Evolutionary conservation across 2,113 vertebrate species (phyloP), one percentile per base, ranked within the genome.

Genomic region (Lampris incognitus): DNA sequence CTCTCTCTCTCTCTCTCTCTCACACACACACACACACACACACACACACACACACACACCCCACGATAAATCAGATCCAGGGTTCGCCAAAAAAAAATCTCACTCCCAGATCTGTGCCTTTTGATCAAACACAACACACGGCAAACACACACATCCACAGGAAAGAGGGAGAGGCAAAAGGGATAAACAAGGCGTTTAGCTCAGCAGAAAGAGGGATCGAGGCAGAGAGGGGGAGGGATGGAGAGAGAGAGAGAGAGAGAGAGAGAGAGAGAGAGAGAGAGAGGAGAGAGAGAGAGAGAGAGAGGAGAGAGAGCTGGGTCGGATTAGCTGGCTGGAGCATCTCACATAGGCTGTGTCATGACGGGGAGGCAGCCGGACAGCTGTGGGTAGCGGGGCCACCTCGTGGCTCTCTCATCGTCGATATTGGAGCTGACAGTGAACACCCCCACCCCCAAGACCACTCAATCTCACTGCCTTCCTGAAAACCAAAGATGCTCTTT

Each of bases 181-280:
- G 69, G 66, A 87, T 88, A 84, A 93, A 92, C 76, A 88, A 89
- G 84, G 73, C 69, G 61, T 89, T 89, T 85, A 79, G 84, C 74
- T 84, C 62, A 79, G 80, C 79, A 85, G 84, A 82, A 71, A 79
- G 66, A 72, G 52, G 71, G 36, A 54, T 10, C 39, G 66, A 83
- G 66, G 54, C 6, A 76, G 72, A 66, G 41, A 24, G 74, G 42
- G 51, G 64, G 78, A 63, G 66, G 50, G 69, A 60, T 76, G 78
- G 72, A 84, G 69, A 55, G 57, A 81, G 67, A 24, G 70, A 74
- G 55, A 24, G 59, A 60, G 13, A 37, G 42, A 41, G 67, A 41
- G 10, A 36, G 67, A 40, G 66, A 70, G 69, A 71, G 10, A 71
- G 68, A 24, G 59, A 60, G 13, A 37, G 42, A 41, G 67, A 41